Percentiles rank a stretch among this genome's conserved stretches.
phyloP scores from a whole-genome alignment of 2,888 invertebrate genomes.

The Mycalesis mineus region DNA sequence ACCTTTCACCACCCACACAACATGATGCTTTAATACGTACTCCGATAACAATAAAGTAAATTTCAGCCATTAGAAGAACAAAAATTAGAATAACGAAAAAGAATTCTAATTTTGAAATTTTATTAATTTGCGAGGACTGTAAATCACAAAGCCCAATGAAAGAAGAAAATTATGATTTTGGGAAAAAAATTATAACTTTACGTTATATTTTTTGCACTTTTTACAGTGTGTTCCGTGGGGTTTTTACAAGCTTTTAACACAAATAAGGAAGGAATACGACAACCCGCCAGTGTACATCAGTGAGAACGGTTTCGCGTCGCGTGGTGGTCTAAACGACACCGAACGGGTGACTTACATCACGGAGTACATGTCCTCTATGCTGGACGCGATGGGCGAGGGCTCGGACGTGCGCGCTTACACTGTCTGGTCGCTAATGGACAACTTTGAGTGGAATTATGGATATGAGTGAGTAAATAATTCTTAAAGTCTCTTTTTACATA shows the following conservation, averaged over 20 bases:
- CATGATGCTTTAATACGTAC: too few species aligned
- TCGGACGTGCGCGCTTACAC: slow-evolving; percentile 7
- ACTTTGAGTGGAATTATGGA: slow-evolving; percentile 40
- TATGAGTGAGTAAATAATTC: slow-evolving; percentile 34
- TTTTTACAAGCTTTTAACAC: slow-evolving; percentile 70
- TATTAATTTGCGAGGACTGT: too few species aligned
- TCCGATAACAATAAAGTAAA: too few species aligned
- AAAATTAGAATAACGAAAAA: too few species aligned
- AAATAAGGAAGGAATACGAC: slow-evolving; percentile 62
- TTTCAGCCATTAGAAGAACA: too few species aligned
- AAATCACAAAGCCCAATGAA: too few species aligned
- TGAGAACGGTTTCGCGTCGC: slow-evolving; percentile 72
- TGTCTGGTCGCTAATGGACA: slow-evolving; percentile 41
- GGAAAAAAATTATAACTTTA: too few species aligned
- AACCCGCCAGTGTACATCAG: slow-evolving; percentile 75
- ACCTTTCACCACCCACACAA: too few species aligned
- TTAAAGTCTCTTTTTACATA: too few species aligned
- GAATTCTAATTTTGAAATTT: too few species aligned
- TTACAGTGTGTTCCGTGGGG: slow-evolving; percentile 72
- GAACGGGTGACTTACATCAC: slow-evolving; percentile 54
- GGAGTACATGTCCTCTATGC: slow-evolving; percentile 52
- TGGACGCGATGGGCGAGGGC: slow-evolving; percentile 4
- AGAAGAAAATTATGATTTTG: too few species aligned
- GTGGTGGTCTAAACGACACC: slow-evolving; percentile 52
- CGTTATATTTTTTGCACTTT: too few species aligned